Base-by-base conservation (phyloP, 1,140 invertebrate genomes). In the Conus ventricosus region DNA sequence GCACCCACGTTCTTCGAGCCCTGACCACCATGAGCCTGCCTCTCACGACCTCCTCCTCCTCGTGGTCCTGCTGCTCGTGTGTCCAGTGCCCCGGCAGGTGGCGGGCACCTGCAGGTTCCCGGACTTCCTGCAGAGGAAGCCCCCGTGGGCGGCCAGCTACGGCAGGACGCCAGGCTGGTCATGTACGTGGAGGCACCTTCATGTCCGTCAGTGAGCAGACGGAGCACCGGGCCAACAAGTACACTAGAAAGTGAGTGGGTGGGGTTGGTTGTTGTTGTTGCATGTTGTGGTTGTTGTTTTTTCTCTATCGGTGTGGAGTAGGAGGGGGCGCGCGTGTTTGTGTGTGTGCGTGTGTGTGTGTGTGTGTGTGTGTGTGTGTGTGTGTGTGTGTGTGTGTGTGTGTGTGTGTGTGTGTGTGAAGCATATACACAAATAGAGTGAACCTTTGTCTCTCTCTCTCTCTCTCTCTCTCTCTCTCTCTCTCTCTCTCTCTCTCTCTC, bases 151-250 rank as follows among this genome's bases (percentile, higher is more conserved):
- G 4, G 80, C 82, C 27, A 86, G 67, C 57, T 88, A 88, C 80
- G 76, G 7, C 80, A 51, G 7, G 83, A 88, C 10, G 90, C 88
- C n/a, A 67, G 71, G 0, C 81, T 91, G 25, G 90, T 89, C 3
- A 88, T 89, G n/a, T 92, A 92, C 78, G 89, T 92, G 11, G 91
- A 92, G 55, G 86, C 6, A 89, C 89, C 51, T 89, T 80, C 86
- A 89, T 89, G 89, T 87, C 87, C 67, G 87, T 89, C 75, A 89
- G 87, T 23, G 86, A 89, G 54, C 71, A 87, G 67, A 71, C 81
- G 10, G 85, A 86, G n/a, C 85, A 85, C 53, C 60, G 63, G 25
- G 86, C 88, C 83, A 89, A 63, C 67, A 90, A 78, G 54, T 90
- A 75, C 89, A 88, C 54, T 20, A 75, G 60, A 25, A 85, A 27